A percentile compares a stretch with the other conserved stretches of the same genome.
These are phyloP conservation scores for Agriotes lineatus DNA, from an alignment of 2,888 invertebrate species.

Conservation along the genomic window DNA sequence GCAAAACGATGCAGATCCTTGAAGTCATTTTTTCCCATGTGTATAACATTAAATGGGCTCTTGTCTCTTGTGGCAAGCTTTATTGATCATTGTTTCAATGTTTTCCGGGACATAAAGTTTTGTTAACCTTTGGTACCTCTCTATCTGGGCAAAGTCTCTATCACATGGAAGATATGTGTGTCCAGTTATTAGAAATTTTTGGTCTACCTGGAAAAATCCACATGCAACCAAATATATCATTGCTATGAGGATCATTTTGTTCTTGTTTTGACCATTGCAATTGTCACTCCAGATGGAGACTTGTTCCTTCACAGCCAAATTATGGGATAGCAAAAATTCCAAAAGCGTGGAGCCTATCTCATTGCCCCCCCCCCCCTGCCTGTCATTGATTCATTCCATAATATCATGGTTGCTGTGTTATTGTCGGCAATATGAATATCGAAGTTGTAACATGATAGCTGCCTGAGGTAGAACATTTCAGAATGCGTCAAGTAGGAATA, in stretches of 20 bases:
- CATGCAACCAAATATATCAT: slow-evolving; percentile 19
- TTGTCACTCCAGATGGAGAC: neutral
- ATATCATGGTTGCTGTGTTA: neutral
- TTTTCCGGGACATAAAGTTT: slow-evolving; percentile 22
- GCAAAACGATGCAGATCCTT: slow-evolving; percentile 16
- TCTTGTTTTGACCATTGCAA: neutral
- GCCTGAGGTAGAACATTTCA: slow-evolving; percentile 22
- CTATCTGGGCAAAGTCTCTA: slow-evolving; percentile 29
- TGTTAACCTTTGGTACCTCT: slow-evolving; percentile 21
- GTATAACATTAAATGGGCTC: slow-evolving; percentile 22
- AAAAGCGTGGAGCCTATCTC: slow-evolving; percentile 13
- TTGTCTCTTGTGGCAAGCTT: slow-evolving; percentile 26
- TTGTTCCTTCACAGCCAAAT: neutral
- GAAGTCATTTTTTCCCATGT: slow-evolving; percentile 17
- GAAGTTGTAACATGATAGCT: slow-evolving; percentile 14
- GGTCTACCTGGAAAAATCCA: slow-evolving; percentile 17
- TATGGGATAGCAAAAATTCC: neutral
- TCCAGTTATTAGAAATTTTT: slow-evolving; percentile 25
- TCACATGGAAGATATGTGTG: slow-evolving; percentile 24
- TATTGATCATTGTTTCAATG: slow-evolving; percentile 26
- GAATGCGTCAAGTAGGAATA: slow-evolving; percentile 1
- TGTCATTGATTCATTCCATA: slow-evolving; percentile 18
- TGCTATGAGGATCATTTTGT: neutral
- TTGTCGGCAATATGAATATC: neutral
- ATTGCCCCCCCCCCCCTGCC: slow-evolving; percentile 27